Evolutionary conservation across 2,888 invertebrate genomes (phyloP), one percentile per base, ranked within the genome.

Genomic region (Pachycephus smyrnensis): DNA sequence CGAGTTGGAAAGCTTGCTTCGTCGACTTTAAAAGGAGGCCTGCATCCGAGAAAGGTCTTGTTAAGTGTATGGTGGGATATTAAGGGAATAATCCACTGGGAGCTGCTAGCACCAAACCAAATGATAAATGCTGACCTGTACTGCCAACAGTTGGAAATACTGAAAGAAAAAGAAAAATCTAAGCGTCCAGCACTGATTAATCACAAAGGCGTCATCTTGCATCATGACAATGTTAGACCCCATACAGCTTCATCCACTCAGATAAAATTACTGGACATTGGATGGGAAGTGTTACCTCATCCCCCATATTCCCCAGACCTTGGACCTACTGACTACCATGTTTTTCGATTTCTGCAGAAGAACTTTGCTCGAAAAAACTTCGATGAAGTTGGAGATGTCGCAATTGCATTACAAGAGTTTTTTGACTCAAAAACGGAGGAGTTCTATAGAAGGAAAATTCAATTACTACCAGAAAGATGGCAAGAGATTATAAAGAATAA

Each of bases 161-260:
- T 78, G 79, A 78, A 76, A 1, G 73, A 32, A 78, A 80, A 77
- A 78, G 68, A 75, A 40, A n/a, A 78, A 79, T 40, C 76, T 76
- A 79, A 81, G 76, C 68, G 78, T 76, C 77, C 75, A 69, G 78
- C 79, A 69, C 71, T 76, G 73, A 76, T 40, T 32, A 76, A 79
- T 78, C 68, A 37, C 30, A 76, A 76, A 73, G 40, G 73, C 12
- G 69, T 76, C 76, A 76, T 76, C 69, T 92, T 92, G 69, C 69
- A 35, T 76, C 76, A 69, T 76, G 92, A 87, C 9, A 85, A 88
- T 74, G 80, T 71, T 82, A 79, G 78, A 81, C 77, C 81, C 79
- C 73, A 73, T 76, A 31, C 73, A 55, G 76, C 71, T 76, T 76
- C 71, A 71, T 69, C 36, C 71, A 76, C 71, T 76, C 76, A 71